Percentiles rank a stretch among this genome's conserved stretches.
Evolutionary conservation across 2,113 vertebrate species (phyloP).

Genomic region (Hipposideros armiger): DNA sequence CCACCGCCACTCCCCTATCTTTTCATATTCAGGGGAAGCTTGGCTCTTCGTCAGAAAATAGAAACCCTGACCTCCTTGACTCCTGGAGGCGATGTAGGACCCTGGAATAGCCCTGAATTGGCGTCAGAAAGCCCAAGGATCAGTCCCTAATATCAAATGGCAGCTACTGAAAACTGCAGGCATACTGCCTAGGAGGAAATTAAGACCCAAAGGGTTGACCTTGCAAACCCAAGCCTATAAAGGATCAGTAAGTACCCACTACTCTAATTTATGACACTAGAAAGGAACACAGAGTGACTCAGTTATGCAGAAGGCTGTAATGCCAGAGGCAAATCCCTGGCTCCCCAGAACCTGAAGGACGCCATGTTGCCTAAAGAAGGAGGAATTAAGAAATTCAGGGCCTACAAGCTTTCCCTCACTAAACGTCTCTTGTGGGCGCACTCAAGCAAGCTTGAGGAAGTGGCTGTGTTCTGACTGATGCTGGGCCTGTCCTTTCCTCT

Average conservation of each 20-base stretch:
- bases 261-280: constrained; percentile 4
- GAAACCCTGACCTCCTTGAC: background rate
- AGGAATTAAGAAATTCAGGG: background rate
- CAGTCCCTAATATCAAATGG: background rate
- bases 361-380: background rate
- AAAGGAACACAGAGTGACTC: background rate
- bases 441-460: background rate
- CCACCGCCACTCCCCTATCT: background rate
- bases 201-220: background rate
- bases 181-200: background rate
- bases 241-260: background rate
- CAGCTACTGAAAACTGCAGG: background rate
- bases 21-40: background rate
- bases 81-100: background rate
- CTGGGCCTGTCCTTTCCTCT: background rate
- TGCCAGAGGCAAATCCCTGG: background rate
- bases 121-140: background rate
- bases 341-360: background rate
- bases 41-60: background rate
- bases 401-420: background rate
- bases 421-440: background rate
- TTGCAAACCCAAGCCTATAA: background rate
- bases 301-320: background rate
- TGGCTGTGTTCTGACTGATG: accelerated
- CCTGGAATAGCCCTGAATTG: background rate